Percentiles rank a stretch among this genome's conserved stretches.
These are phyloP conservation scores for Saturnia pavonia DNA, from an alignment of 2,888 invertebrate species.

Conservation along the genomic window DNA sequence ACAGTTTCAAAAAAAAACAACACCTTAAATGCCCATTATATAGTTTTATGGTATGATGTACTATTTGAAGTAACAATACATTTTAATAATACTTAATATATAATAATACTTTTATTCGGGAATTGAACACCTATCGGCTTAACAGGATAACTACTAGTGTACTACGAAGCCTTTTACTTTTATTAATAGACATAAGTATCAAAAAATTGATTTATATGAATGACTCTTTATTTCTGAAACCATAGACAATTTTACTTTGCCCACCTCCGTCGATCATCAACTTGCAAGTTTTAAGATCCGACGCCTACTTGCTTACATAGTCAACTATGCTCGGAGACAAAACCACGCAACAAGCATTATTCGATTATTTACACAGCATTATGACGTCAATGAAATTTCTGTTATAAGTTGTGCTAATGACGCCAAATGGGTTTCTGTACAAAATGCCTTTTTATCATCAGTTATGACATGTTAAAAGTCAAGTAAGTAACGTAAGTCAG, in stretches of 20 bases:
- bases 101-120: no score
- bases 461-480: slow-evolving; percentile 15
- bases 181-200: not conserved
- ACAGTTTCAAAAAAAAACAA: no score
- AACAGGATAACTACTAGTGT: not conserved
- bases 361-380: slow-evolving; percentile 17
- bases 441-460: slow-evolving; percentile 5
- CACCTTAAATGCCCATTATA: no score
- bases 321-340: slow-evolving; percentile 28
- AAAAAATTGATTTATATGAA: slow-evolving; percentile 25
- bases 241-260: slow-evolving; percentile 42
- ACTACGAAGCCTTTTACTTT: not conserved
- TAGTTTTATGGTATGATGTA: no score
- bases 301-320: slow-evolving; percentile 47
- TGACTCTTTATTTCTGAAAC: slow-evolving; percentile 32
- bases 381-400: slow-evolving; percentile 18
- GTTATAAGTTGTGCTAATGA: slow-evolving; percentile 18
- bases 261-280: slow-evolving; percentile 51
- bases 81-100: no score
- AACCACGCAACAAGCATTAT: slow-evolving; percentile 32
- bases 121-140: not conserved
- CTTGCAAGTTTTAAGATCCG: slow-evolving; percentile 54
- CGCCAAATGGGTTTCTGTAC: slow-evolving; percentile 14
- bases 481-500: slow-evolving; percentile 16
- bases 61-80: no score